Percentiles rank a stretch among this genome's conserved stretches.
Conservation (phyloP, 2,888 invertebrate species). For the Portevinia maculata region DNA sequence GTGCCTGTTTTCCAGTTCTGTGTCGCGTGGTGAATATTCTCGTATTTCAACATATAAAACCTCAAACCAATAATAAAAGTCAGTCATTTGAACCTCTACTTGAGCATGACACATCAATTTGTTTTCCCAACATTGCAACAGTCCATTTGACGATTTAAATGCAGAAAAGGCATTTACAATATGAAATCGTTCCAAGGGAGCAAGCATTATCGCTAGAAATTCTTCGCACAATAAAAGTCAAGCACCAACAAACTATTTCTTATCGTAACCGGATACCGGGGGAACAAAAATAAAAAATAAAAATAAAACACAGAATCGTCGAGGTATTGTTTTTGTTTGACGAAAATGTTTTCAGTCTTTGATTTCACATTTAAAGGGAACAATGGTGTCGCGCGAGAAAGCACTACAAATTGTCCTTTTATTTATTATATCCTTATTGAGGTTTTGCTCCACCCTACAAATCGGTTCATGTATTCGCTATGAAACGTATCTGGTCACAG, state of each 20-base stretch:
- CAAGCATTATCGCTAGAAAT: background rate
- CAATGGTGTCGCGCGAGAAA: conserved; percentile 6
- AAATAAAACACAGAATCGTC: background rate
- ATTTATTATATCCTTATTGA: background rate
- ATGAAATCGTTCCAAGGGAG: background rate
- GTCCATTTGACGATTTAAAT: too few relatives aligned
- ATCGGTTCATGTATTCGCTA: background rate
- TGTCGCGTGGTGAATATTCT: too few relatives aligned
- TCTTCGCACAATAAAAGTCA: background rate
- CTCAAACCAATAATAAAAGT: too few relatives aligned
- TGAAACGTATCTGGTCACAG: conserved; percentile 21
- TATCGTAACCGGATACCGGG: conserved; percentile 27
- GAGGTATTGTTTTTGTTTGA: background rate
- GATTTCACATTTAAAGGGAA: background rate
- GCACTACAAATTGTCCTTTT: background rate
- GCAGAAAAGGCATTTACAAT: too few relatives aligned
- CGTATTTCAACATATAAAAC: too few relatives aligned
- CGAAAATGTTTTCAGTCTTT: conserved; percentile 2
- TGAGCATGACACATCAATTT: too few relatives aligned
- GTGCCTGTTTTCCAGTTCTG: too few relatives aligned
- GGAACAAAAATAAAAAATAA: too few relatives aligned
- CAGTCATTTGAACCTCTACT: too few relatives aligned
- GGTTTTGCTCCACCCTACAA: background rate
- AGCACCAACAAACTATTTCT: background rate
- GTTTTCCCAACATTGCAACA: too few relatives aligned